Evolutionary conservation across 1,140 invertebrate genomes (phyloP).

Genomic region (Lamellibrachia luymesi): DNA sequence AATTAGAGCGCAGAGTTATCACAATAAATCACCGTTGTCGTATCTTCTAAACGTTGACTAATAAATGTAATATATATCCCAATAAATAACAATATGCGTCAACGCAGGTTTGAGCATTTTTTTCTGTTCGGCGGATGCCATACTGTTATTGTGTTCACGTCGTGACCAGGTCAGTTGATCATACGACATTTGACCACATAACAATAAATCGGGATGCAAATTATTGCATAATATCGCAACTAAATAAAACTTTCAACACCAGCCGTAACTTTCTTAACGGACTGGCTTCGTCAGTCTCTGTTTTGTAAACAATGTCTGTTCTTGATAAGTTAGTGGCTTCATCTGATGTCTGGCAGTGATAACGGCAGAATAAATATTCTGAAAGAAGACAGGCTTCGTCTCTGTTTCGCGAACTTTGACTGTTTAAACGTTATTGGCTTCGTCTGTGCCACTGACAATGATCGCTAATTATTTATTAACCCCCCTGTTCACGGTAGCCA

Average conservation of each 20-base stretch:
- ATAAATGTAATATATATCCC: neutral
- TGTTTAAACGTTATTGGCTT: neutral
- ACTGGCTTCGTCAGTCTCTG: neutral
- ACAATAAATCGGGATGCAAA: neutral
- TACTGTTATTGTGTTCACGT: neutral
- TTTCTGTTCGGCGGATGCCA: neutral
- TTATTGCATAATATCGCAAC: neutral
- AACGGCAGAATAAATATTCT: neutral
- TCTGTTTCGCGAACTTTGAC: neutral
- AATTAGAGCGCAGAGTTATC: neutral
- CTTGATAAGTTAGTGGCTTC: neutral
- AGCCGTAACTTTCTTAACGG: neutral
- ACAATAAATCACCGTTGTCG: neutral
- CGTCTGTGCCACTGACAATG: neutral
- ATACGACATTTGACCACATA: neutral
- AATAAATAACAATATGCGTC: neutral
- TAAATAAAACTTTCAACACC: neutral
- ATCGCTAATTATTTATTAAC: no score
- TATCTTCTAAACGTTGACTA: neutral
- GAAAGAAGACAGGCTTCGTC: neutral
- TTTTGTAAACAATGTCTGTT: neutral
- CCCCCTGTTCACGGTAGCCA: no score
- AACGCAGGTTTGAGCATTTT: no score
- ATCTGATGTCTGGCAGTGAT: neutral
- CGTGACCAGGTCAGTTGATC: neutral